phyloP scores from a whole-genome alignment of 92 coral and sea anemone species.

The Palythoa grandiflora region DNA sequence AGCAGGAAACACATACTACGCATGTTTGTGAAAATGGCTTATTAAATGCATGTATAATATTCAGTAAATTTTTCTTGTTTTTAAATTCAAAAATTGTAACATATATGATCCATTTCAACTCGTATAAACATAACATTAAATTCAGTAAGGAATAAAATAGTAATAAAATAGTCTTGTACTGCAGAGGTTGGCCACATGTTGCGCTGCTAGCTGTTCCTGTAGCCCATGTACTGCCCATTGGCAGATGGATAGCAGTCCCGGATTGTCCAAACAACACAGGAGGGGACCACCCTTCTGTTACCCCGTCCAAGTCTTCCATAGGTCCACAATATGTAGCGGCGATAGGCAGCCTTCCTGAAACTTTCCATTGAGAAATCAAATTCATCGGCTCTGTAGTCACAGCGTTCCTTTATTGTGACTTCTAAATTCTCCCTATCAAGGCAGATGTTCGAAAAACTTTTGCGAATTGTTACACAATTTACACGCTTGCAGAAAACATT shows the following conservation, averaged over 20 bases:
- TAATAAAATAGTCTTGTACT: neutral
- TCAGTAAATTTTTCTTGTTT: no score
- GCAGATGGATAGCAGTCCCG: constrained; percentile 38
- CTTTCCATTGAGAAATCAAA: constrained; percentile 61
- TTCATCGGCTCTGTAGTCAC: constrained; percentile 68
- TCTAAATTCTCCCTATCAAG: constrained; percentile 15
- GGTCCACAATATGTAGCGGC: constrained; percentile 51
- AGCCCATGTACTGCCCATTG: neutral
- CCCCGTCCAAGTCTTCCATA: constrained; percentile 59
- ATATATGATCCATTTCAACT: neutral
- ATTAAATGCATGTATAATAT: no score
- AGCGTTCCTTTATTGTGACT: constrained; percentile 58
- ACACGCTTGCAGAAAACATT: neutral
- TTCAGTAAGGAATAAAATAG: neutral
- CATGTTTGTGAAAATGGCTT: no score
- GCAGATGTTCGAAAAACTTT: neutral
- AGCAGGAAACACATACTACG: no score
- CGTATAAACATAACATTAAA: neutral
- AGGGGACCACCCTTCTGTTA: constrained; percentile 52
- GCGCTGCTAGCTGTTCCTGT: neutral
- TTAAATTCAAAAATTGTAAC: no score
- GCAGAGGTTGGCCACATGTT: neutral
- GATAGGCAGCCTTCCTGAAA: constrained; percentile 70
- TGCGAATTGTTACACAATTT: neutral
- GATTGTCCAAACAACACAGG: constrained; percentile 51